phyloP scores from a whole-genome alignment of 2,113 vertebrate genomes.

The Stomatorhinus ivindoensis region DNA sequence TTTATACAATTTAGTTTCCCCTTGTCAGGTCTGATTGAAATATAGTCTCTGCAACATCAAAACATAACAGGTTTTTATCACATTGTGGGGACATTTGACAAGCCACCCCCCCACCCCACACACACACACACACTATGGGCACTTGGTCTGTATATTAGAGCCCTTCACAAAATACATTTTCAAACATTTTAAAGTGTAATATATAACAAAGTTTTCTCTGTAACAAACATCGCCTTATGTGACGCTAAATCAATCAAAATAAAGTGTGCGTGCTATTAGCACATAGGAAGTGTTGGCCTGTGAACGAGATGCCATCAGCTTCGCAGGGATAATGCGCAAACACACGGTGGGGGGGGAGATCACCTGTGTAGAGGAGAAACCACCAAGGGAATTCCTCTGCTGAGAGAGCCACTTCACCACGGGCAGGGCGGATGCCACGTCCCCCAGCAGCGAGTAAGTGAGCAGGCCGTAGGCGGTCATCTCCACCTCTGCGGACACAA shows the following conservation, averaged over 20 bases:
- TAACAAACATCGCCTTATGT: not conserved
- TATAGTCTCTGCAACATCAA: not conserved
- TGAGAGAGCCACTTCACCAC: conserved; percentile 92
- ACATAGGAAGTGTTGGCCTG: no score
- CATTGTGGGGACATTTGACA: no score
- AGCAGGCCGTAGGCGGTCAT: conserved; percentile 86
- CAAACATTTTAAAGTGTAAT: not conserved
- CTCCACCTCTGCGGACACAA: conserved; percentile 87
- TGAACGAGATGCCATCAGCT: not conserved
- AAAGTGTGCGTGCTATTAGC: not conserved
- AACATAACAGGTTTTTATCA: not conserved
- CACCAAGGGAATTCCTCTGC: conserved; percentile 80
- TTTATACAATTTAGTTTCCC: not conserved
- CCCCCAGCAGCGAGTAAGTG: conserved; percentile 77
- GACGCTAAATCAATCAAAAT: not conserved
- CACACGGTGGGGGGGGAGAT: not conserved
- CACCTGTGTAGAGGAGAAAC: conserved; percentile 90
- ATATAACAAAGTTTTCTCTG: not conserved
- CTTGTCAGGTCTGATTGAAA: not conserved
- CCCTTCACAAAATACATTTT: not conserved
- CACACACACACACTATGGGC: no score
- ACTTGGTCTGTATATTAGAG: no score
- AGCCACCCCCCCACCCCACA: no score
- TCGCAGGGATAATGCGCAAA: not conserved
- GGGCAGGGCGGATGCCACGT: conserved; percentile 76